A percentile compares a stretch with the other conserved stretches of the same genome.
These are phyloP conservation scores for Pocillopora meandrina DNA, from an alignment of 92 coral and sea anemone species.

Conservation along the genomic window DNA sequence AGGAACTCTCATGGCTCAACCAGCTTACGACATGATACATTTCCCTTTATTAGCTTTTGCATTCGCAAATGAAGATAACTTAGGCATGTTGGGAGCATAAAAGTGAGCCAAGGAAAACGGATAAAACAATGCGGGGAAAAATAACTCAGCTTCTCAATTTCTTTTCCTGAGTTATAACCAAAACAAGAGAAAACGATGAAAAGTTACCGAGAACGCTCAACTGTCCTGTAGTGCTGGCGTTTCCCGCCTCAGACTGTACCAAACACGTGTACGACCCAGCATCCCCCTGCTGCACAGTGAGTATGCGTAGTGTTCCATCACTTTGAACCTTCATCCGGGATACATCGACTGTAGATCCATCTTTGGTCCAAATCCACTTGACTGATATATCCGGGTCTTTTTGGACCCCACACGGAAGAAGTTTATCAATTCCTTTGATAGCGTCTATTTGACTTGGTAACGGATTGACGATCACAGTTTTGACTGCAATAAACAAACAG, in stretches of 20 bases:
- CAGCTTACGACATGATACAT: too few species aligned
- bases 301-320: constrained; percentile 78
- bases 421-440: constrained; percentile 68
- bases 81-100: too few species aligned
- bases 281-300: constrained; percentile 70
- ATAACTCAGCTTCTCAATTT: too few species aligned
- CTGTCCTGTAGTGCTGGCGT: constrained; percentile 83
- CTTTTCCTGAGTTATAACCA: too few species aligned
- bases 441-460: constrained; percentile 74
- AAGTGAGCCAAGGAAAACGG: too few species aligned
- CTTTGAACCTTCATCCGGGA: constrained; percentile 54
- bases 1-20: too few species aligned
- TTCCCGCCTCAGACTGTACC: constrained; percentile 80
- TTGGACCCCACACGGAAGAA: constrained; percentile 72
- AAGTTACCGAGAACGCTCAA: constrained; percentile 83
- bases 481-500: constrained; percentile 25
- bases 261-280: constrained; percentile 87
- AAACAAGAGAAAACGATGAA: too few species aligned
- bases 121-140: too few species aligned
- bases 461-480: constrained; percentile 61
- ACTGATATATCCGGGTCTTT: constrained; percentile 70
- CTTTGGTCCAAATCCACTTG: constrained; percentile 82
- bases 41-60: too few species aligned
- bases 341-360: constrained; percentile 50
- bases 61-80: too few species aligned